Evolutionary conservation across 2,113 vertebrate genomes (phyloP).

Genomic region (Colossoma macropomum): DNA sequence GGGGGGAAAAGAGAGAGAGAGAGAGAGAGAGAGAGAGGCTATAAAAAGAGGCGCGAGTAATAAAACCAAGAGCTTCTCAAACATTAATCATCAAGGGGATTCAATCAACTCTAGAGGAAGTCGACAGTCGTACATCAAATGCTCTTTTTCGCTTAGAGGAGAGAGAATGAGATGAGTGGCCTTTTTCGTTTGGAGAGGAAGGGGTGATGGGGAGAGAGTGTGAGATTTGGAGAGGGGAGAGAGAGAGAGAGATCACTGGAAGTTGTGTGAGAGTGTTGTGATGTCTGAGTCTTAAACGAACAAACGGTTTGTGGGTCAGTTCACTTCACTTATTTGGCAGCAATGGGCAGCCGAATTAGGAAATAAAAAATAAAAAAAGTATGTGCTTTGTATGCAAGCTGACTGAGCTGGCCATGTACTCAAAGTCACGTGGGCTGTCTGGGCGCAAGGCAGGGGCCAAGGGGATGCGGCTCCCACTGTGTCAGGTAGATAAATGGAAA

Average conservation of each 20-base stretch:
- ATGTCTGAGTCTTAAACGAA: conserved; percentile 43
- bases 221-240: neutral
- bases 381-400: neutral
- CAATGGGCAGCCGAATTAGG: neutral
- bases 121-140: conserved; percentile 21
- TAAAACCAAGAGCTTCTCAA: conserved; percentile 29
- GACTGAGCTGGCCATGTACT: neutral
- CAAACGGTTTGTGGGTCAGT: conserved; percentile 63
- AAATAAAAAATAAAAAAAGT: neutral
- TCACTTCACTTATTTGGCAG: conserved; percentile 58
- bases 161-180: neutral
- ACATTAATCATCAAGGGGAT: conserved; percentile 37
- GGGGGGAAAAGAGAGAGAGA: neutral
- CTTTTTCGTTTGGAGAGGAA: conserved; percentile 1
- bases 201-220: neutral
- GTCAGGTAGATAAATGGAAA: conserved; percentile 24
- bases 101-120: conserved; percentile 26
- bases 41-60: conserved; percentile 31
- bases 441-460: neutral
- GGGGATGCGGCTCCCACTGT: neutral
- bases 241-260: neutral
- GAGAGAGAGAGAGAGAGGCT: neutral
- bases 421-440: neutral
- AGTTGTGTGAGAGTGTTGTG: neutral
- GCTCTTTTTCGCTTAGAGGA: conserved; percentile 27